A percentile compares a stretch with the other conserved stretches of the same genome.
Conservation (phyloP, 2,888 invertebrate genomes). For the Drosophila ochracea region DNA sequence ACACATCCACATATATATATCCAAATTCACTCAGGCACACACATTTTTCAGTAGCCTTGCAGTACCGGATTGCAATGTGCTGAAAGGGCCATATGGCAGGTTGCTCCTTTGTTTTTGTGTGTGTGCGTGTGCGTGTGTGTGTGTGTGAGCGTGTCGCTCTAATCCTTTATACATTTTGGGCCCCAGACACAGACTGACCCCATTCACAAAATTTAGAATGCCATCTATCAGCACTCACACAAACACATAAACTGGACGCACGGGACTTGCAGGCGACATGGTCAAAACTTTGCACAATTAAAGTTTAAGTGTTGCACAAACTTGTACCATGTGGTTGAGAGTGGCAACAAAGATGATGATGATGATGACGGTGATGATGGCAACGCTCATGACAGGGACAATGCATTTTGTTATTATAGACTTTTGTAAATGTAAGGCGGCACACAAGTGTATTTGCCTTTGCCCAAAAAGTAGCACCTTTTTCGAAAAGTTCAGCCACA, state of each 20-base stretch:
- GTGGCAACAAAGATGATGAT: slow-evolving; percentile 26
- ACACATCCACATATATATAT: slow-evolving; percentile 14
- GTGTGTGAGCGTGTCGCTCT: slow-evolving; percentile 35
- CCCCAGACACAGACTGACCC: slow-evolving; percentile 72
- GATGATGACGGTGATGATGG: slow-evolving; percentile 25
- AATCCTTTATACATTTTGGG: slow-evolving; percentile 74
- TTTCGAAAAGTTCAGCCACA: slow-evolving; percentile 54
- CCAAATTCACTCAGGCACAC: slow-evolving; percentile 10
- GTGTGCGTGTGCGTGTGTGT: background rate
- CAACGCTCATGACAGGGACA: slow-evolving; percentile 38
- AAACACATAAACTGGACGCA: slow-evolving; percentile 23
- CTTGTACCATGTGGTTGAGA: slow-evolving; percentile 66
- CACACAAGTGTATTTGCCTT: slow-evolving; percentile 44
- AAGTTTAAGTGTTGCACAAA: slow-evolving; percentile 82
- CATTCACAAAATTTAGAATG: slow-evolving; percentile 71
- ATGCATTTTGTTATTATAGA: slow-evolving; percentile 72
- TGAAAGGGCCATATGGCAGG: slow-evolving; percentile 12
- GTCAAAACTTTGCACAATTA: slow-evolving; percentile 79
- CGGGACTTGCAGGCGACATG: slow-evolving; percentile 69
- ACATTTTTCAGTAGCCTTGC: slow-evolving; percentile 47
- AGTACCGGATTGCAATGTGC: slow-evolving; percentile 36
- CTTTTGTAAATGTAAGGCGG: slow-evolving; percentile 26
- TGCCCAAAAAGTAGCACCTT: slow-evolving; percentile 57
- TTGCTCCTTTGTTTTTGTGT: slow-evolving; percentile 8
- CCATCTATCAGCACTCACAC: slow-evolving; percentile 72